phyloP scores from a whole-genome alignment of 2,113 vertebrate species.

The Aspidoscelis tigris region DNA sequence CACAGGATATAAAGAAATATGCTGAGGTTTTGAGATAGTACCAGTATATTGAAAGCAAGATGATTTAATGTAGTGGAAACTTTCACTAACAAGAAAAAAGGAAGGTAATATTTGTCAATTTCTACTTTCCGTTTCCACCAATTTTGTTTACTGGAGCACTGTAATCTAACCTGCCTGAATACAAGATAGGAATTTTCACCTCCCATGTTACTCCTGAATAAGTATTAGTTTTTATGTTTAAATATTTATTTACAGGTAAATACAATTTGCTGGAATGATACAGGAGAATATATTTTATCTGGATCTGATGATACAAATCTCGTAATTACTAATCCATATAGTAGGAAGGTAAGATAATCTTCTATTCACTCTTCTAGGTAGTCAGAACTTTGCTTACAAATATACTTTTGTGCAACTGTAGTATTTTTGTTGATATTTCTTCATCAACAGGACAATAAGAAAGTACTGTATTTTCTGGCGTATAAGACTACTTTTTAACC shows the following conservation, averaged over 20 bases:
- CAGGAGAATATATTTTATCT: slow-evolving; percentile 96
- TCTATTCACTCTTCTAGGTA: slow-evolving; percentile 28
- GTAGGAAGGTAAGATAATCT: slow-evolving; percentile 87
- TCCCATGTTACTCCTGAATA: slow-evolving; percentile 44
- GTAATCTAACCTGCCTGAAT: not conserved
- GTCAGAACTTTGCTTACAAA: not conserved
- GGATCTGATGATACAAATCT: slow-evolving; percentile 97
- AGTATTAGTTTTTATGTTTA: slow-evolving; percentile 42
- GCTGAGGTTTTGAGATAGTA: not conserved
- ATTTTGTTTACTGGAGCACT: not conserved
- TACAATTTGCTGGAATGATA: slow-evolving; percentile 98
- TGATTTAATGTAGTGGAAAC: not conserved
- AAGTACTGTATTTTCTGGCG: too few relatives aligned
- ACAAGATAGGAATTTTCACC: not conserved
- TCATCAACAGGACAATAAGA: too few relatives aligned
- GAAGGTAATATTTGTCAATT: too few relatives aligned
- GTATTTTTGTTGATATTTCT: not conserved
- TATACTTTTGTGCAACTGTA: not conserved
- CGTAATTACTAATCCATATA: slow-evolving; percentile 96
- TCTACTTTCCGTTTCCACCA: not conserved
- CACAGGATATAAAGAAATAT: not conserved
- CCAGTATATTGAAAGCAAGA: not conserved
- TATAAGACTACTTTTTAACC: too few relatives aligned
- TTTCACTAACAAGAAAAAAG: not conserved
- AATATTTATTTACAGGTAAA: slow-evolving; percentile 85